phyloP scores from a whole-genome alignment of 2,888 invertebrate genomes.

The Nephrotoma guestfalica region DNA sequence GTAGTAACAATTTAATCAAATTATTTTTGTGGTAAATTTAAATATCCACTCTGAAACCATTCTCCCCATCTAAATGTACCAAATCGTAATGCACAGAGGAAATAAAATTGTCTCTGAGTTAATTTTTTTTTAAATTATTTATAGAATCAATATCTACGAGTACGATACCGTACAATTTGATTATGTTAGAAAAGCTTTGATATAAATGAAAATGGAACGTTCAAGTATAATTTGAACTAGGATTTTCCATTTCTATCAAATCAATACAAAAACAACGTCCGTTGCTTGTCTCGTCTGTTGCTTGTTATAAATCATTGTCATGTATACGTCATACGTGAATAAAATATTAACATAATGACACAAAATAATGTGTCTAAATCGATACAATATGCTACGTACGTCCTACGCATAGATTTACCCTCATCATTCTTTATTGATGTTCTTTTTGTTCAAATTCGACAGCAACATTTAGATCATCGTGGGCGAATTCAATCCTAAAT shows the following conservation, averaged over 20 bases:
- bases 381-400: no score
- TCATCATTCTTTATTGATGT: no score
- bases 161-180: neutral
- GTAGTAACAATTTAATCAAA: neutral
- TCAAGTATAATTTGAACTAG: neutral
- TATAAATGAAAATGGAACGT: neutral
- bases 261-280: neutral
- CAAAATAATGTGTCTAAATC: no score
- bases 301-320: neutral
- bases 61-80: neutral
- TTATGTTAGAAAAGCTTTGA: neutral
- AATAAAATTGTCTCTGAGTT: neutral
- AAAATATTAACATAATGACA: no score
- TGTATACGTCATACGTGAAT: no score
- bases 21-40: neutral
- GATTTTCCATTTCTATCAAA: neutral
- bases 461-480: no score
- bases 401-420: no score
- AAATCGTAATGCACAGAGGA: neutral
- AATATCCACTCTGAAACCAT: neutral
- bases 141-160: neutral
- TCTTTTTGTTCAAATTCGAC: no score
- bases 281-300: neutral
- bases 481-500: no score
- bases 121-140: neutral